Conservation (phyloP, 2,113 vertebrate species). For the Panthera uncia region DNA sequence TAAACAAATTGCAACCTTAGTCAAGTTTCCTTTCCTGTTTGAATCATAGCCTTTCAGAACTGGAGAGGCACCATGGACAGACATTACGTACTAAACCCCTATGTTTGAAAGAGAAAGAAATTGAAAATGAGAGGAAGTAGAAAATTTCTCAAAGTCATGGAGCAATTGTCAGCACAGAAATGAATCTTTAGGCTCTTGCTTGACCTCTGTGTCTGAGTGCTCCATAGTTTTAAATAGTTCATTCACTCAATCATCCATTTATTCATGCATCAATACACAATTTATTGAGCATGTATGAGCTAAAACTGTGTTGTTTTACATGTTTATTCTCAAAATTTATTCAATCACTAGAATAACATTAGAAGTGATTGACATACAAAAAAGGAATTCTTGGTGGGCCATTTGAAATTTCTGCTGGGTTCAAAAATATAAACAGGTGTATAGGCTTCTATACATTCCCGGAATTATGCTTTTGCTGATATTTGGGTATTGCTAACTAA, state of each 20-base stretch:
- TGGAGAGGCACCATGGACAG: too few relatives aligned
- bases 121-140: background rate
- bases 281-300: background rate
- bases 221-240: background rate
- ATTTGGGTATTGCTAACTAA: background rate
- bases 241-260: background rate
- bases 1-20: background rate
- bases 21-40: background rate
- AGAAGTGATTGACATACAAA: background rate
- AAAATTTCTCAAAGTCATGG: background rate
- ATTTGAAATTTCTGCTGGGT: background rate
- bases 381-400: background rate
- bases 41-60: background rate
- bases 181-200: background rate
- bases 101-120: background rate
- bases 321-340: background rate
- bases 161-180: background rate
- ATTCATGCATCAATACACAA: background rate
- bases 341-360: background rate
- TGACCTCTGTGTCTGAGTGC: conserved; percentile 25
- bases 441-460: background rate
- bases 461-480: background rate
- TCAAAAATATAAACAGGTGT: background rate
- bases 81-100: background rate
- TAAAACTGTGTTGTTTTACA: background rate